Conservation (phyloP, 1,140 invertebrate species). For the Tetramorium parvispinum region DNA sequence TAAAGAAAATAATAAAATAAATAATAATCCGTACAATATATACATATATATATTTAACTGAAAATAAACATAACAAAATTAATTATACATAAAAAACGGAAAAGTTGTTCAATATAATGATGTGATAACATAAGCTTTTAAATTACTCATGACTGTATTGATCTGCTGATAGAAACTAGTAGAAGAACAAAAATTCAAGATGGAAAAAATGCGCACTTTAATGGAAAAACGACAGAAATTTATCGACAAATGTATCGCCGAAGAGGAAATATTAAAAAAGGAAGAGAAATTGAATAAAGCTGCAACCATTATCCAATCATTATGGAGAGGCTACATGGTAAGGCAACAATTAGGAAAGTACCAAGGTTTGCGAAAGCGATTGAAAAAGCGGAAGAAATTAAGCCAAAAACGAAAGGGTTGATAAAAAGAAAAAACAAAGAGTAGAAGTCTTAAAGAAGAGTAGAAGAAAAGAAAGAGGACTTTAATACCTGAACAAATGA, state of each 20-base stretch:
- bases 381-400: conserved; percentile 66
- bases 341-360: conserved; percentile 75
- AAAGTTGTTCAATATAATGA: not conserved
- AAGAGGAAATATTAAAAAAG: conserved; percentile 54
- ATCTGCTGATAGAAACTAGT: conserved; percentile 72
- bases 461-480: conserved; percentile 3
- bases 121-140: not conserved
- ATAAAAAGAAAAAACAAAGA: not conserved
- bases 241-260: conserved; percentile 69
- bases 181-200: conserved; percentile 69
- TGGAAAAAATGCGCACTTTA: conserved; percentile 67
- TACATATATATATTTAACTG: not conserved
- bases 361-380: conserved; percentile 58
- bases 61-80: conserved; percentile 9
- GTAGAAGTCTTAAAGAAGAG: not conserved
- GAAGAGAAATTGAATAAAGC: conserved; percentile 67
- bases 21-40: not conserved
- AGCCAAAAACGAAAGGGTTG: not conserved
- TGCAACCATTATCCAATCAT: conserved; percentile 77
- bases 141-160: not conserved
- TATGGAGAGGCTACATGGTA: conserved; percentile 80
- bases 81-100: not conserved
- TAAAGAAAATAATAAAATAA: not conserved
- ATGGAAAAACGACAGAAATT: conserved; percentile 66
- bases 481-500: conserved; percentile 2